A percentile compares a stretch with the other conserved stretches of the same genome.
Conservation (phyloP, 2,888 invertebrate species). For the Drosophila algonquin region DNA sequence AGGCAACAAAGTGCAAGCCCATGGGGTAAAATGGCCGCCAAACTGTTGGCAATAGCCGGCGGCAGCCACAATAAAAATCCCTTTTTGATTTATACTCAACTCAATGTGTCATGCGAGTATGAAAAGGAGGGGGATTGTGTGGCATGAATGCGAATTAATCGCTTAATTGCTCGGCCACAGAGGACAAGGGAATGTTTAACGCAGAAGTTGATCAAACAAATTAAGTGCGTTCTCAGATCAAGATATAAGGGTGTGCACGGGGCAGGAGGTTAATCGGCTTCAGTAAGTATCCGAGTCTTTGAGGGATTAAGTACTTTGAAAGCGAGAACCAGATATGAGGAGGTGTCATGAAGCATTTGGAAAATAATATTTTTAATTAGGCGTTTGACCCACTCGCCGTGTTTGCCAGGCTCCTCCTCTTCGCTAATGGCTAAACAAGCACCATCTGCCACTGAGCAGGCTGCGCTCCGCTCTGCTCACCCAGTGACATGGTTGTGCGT, state of each 20-base stretch:
- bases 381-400: conserved; percentile 67
- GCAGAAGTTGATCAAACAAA: conserved; percentile 29
- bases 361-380: conserved; percentile 67
- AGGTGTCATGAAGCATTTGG: conserved; percentile 22
- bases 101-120: conserved; percentile 26
- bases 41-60: conserved; percentile 66
- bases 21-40: conserved; percentile 66
- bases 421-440: conserved; percentile 71
- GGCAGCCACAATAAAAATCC: conserved; percentile 65
- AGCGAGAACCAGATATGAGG: background rate
- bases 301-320: background rate
- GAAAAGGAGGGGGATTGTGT: background rate
- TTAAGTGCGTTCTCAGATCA: conserved; percentile 19
- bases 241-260: conserved; percentile 6
- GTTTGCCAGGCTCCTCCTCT: conserved; percentile 32
- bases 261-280: background rate
- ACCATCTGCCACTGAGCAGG: conserved; percentile 28
- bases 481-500: conserved; percentile 39
- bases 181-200: conserved; percentile 27
- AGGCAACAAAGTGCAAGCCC: conserved; percentile 49
- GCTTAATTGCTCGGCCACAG: conserved; percentile 55
- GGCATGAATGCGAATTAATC: conserved; percentile 59
- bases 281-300: background rate
- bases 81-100: conserved; percentile 67
- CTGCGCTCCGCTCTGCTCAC: background rate